These are phyloP conservation scores for Hypocryptadius cinnamomeus DNA, from an alignment of 2,113 vertebrate species.

Conservation along the genomic window DNA sequence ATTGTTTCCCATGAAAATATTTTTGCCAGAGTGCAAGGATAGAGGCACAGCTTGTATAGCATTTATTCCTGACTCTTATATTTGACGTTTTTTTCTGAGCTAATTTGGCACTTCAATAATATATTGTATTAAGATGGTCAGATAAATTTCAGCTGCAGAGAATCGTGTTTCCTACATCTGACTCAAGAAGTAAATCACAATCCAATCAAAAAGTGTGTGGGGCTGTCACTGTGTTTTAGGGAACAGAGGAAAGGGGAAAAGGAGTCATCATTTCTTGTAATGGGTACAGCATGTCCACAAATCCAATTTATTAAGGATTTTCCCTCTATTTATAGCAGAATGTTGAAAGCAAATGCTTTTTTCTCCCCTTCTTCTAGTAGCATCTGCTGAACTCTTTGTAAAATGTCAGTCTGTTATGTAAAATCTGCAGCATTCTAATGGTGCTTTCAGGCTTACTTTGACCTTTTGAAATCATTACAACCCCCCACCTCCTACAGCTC, in stretches of 20 bases:
- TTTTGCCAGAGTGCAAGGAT: neutral
- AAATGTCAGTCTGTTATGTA: conserved; percentile 26
- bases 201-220: neutral
- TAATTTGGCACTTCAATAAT: neutral
- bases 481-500: neutral
- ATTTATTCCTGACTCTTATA: neutral
- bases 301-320: neutral
- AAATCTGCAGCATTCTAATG: conserved; percentile 2
- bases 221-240: neutral
- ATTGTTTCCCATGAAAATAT: neutral
- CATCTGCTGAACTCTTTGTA: neutral
- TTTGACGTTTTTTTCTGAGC: neutral
- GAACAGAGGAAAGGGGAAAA: neutral
- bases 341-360: neutral
- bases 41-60: neutral
- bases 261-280: neutral
- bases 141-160: neutral
- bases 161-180: neutral
- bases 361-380: neutral
- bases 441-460: neutral
- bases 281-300: neutral
- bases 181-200: neutral
- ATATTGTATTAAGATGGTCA: neutral
- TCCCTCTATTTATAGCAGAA: neutral
- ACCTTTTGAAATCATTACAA: conserved; percentile 41